Evolutionary conservation across 2,113 vertebrate species (phyloP).

Genomic region (Oreotragus oreotragus): DNA sequence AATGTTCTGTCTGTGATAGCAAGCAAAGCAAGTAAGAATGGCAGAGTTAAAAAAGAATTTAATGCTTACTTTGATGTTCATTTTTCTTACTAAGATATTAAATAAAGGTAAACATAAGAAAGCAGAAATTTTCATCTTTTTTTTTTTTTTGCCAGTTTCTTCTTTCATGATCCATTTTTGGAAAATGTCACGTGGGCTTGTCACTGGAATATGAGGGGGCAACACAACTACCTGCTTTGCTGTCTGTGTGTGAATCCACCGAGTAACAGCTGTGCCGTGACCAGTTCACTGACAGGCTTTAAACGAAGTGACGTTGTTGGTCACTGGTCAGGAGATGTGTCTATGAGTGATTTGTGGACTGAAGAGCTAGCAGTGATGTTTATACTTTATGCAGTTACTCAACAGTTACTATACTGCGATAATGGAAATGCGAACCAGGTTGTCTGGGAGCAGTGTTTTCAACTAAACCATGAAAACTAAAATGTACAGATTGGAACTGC

Average conservation of each 20-base stretch:
- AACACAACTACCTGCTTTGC: neutral
- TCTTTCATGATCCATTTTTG: neutral
- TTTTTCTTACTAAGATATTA: neutral
- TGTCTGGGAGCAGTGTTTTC: neutral
- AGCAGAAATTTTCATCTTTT: neutral
- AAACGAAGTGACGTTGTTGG: neutral
- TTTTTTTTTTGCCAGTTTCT: neutral
- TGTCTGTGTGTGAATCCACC: neutral
- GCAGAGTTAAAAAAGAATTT: slow-evolving; percentile 4
- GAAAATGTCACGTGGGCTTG: neutral
- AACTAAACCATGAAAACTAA: neutral
- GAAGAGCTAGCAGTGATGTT: neutral
- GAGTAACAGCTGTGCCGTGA: neutral
- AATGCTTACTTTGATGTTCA: neutral
- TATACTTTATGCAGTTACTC: neutral
- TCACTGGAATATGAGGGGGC: neutral
- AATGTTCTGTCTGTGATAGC: neutral
- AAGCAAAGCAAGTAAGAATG: neutral
- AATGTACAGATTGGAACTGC: neutral
- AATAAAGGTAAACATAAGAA: neutral
- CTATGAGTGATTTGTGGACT: neutral
- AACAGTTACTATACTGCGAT: neutral
- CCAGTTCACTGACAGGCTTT: neutral
- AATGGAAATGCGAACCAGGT: neutral
- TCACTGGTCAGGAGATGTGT: neutral